These are phyloP conservation scores for Ectemnius lituratus DNA, from an alignment of 2,888 invertebrate species.

Conservation along the genomic window DNA sequence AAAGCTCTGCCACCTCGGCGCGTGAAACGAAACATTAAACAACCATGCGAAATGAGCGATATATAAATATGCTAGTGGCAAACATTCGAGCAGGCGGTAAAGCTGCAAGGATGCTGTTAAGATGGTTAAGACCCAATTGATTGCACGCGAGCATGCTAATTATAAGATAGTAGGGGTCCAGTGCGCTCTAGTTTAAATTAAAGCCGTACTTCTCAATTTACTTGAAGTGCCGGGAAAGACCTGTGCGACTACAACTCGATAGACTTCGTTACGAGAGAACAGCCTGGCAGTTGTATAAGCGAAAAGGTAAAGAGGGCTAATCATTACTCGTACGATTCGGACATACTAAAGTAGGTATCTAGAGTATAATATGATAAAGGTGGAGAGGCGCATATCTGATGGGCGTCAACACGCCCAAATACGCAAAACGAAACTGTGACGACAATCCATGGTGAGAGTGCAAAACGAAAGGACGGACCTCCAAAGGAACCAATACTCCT, in stretches of 20 bases:
- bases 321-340: no score
- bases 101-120: conserved; percentile 31
- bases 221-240: conserved; percentile 47
- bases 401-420: conserved; percentile 55
- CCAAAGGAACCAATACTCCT: conserved; percentile 34
- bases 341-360: conserved; percentile 11
- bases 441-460: conserved; percentile 42
- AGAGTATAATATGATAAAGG: conserved; percentile 15
- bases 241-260: conserved; percentile 29
- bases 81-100: conserved; percentile 30
- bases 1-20: conserved; percentile 40
- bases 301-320: conserved; percentile 6
- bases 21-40: conserved; percentile 29
- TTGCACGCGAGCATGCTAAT: conserved; percentile 43
- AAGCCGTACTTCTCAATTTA: conserved; percentile 50
- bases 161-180: conserved; percentile 32
- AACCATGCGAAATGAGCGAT: conserved; percentile 38
- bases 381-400: conserved; percentile 23
- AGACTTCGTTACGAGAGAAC: conserved; percentile 19
- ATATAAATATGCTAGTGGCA: conserved; percentile 1
- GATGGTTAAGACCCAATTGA: conserved; percentile 37
- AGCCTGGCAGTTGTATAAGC: conserved; percentile 32
- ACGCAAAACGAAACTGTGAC: conserved; percentile 59
- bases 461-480: conserved; percentile 43
- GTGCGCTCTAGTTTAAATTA: conserved; percentile 48